phyloP scores from a whole-genome alignment of 2,797 vertebrate genomes.

The Pseudomugil tenellus region DNA sequence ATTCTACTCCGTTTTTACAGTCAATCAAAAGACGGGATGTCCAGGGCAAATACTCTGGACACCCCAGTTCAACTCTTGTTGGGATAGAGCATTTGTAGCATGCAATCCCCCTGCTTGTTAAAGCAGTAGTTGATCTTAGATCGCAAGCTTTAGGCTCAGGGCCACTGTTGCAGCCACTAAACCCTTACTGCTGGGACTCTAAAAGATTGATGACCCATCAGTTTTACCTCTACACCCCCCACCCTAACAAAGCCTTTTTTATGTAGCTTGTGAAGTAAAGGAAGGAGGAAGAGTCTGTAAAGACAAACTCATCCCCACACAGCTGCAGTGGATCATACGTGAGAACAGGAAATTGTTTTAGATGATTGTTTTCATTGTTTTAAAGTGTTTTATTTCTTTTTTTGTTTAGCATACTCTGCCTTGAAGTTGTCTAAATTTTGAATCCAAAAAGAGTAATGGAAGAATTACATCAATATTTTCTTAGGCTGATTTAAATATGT shows the following conservation, averaged over 20 bases:
- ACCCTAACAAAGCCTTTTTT: background rate
- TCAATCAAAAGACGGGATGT: background rate
- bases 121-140: background rate
- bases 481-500: conserved; percentile 6
- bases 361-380: background rate
- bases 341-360: background rate
- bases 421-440: background rate
- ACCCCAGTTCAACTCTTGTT: background rate
- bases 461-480: conserved; percentile 8
- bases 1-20: background rate
- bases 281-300: background rate
- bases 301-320: background rate
- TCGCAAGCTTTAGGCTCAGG: background rate
- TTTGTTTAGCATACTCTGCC: background rate
- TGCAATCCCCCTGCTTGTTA: background rate
- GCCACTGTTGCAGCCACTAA: background rate
- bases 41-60: background rate
- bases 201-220: background rate
- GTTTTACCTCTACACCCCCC: background rate
- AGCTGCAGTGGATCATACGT: background rate
- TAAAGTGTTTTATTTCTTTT: background rate
- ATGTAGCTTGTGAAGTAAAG: no score
- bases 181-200: background rate
- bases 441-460: background rate
- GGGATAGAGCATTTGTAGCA: background rate